These are phyloP conservation scores for Meganola albula DNA, from an alignment of 2,888 invertebrate genomes.

Conservation along the genomic window DNA sequence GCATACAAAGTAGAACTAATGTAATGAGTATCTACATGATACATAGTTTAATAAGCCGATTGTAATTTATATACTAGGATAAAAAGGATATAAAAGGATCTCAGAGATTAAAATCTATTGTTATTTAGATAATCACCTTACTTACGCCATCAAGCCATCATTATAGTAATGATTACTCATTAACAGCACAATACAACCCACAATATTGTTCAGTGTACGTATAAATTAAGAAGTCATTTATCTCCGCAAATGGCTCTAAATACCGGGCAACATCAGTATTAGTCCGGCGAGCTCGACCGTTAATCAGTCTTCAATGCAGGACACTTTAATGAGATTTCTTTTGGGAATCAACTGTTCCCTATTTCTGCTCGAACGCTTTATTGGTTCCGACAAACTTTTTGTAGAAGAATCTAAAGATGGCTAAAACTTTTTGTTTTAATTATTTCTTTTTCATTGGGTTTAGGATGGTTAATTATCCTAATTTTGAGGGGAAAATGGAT, in stretches of 20 bases:
- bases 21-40: too few species aligned
- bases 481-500: too few species aligned
- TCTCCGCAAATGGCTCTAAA: conserved; percentile 29
- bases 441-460: conserved; percentile 15
- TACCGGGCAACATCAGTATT: conserved; percentile 42
- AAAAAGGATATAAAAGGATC: too few species aligned
- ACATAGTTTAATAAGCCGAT: too few species aligned
- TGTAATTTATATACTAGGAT: too few species aligned
- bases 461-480: background rate
- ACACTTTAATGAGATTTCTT: conserved; percentile 67
- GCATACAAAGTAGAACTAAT: too few species aligned
- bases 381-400: conserved; percentile 22
- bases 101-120: too few species aligned
- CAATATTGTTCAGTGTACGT: background rate
- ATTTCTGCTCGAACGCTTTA: conserved; percentile 28
- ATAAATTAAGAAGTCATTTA: conserved; percentile 23
- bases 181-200: too few species aligned
- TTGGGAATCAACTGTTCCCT: conserved; percentile 43
- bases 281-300: conserved; percentile 32
- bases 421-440: conserved; percentile 20
- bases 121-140: too few species aligned
- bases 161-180: too few species aligned
- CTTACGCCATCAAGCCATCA: too few species aligned
- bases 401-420: conserved; percentile 23
- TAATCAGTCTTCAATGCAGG: conserved; percentile 57